Percentiles rank a stretch among this genome's conserved stretches.
Evolutionary conservation across 2,797 vertebrate genomes (phyloP).

Genomic region (Danionella dracula): DNA sequence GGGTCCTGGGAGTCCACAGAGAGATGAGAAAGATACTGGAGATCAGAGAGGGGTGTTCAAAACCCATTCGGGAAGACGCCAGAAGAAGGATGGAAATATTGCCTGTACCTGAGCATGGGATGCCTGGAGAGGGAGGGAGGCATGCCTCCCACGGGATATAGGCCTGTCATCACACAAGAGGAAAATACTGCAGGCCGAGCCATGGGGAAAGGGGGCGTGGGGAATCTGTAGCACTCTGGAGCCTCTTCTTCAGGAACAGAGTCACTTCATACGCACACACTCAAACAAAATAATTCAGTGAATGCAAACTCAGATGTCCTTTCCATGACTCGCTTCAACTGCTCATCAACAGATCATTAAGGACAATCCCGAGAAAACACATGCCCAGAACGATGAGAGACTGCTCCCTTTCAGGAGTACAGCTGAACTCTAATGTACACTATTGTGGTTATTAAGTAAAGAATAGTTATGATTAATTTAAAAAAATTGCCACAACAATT

Average conservation of each 20-base stretch:
- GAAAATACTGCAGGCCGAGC: constrained; percentile 64
- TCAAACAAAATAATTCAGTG: background rate
- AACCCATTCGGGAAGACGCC: constrained; percentile 66
- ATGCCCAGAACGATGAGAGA: constrained; percentile 3
- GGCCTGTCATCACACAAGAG: constrained; percentile 73
- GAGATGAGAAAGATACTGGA: constrained; percentile 73
- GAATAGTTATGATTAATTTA: too few species aligned
- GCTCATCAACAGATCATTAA: constrained; percentile 3
- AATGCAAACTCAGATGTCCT: constrained; percentile 18
- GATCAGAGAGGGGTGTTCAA: constrained; percentile 79
- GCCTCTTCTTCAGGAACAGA: constrained; percentile 73
- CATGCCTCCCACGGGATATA: constrained; percentile 69
- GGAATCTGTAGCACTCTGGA: constrained; percentile 57
- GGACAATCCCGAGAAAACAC: constrained; percentile 1
- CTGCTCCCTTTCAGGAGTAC: background rate
- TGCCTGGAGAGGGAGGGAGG: constrained; percentile 62
- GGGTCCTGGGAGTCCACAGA: constrained; percentile 72
- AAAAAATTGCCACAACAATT: too few species aligned
- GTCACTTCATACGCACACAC: constrained; percentile 68
- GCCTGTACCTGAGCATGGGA: constrained; percentile 71
- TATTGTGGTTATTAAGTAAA: background rate
- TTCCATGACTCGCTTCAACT: background rate
- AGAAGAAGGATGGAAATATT: constrained; percentile 71
- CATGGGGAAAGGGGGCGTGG: constrained; percentile 42
- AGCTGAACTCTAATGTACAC: background rate